Base-by-base conservation (phyloP, 2,113 vertebrate species). In the Condylura cristata region DNA sequence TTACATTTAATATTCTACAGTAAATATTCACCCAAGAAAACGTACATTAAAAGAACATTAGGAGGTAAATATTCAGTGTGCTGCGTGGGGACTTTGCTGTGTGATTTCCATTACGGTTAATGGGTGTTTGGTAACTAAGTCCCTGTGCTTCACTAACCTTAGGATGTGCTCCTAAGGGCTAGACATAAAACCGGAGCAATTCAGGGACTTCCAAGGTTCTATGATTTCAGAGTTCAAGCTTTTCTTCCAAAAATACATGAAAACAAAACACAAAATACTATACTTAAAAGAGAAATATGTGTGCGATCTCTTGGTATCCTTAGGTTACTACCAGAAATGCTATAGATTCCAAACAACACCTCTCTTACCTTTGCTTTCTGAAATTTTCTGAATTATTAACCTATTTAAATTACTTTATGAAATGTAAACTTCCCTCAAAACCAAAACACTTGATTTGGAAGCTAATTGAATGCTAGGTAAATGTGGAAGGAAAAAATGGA, bases 11-110 rank as follows among this genome's bases (percentile, higher is more conserved):
- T 97, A 97, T 95, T 95, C 91, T 71, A 94, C 81, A 92, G 96
- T 96, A 97, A 97, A 97, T 97, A 97, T 94, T 95, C 96, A 93
- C 91, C 96, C 94, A 97, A 96, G 97, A 96, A 97, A 96, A 86
- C 44, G 0, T 89, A 83, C 96, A 96, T 97, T 96, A 96, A 95
- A 97, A 94, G 91, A 95, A 92, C 92, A 95, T 96, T 91, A 96
- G 82, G 91, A 92, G 84, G 94, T 97, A 97, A 96, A 93, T 53
- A 95, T 58, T 83, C 91, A 83, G 89, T 39, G 82, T 58, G 93
- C 75, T n/a, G 48, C 0, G 4, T 70, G 86, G 89, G 89, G 93
- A 85, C 84, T 95, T 76, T 46, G 37, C 89, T 88, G 56, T 74
- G 87, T 91, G 95, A 65, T 90, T 96, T 63, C 87, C 90, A 76